Base-by-base conservation (phyloP, 1,140 invertebrate genomes). In the Penaeus vannamei region DNA sequence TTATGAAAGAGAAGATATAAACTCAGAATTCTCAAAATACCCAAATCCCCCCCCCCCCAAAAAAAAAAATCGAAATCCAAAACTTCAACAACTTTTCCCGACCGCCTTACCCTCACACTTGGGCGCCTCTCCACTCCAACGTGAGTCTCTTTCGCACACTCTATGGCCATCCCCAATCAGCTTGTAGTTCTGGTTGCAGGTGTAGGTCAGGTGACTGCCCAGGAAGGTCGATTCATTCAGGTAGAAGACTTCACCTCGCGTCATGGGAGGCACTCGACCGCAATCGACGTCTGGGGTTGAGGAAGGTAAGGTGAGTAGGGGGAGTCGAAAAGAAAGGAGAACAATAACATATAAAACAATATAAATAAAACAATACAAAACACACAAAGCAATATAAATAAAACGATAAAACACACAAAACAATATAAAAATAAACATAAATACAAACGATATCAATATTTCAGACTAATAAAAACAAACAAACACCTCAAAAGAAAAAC, bases 61-160 rank as follows among this genome's bases (percentile, higher is more conserved):
- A 76, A 77, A 83, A 60, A 10, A 85, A 29, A 84, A 0, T 36
- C 91, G 81, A 90, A 32, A 19, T 17, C 62, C 62, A 19, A 22
- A 32, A 32, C 19, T 10, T 72, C 66, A 5, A 7, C 23, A 23
- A 32, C 66, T 20, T 2, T 72, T 20, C 17, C 0, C 10, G 61
- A 29, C 59, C 26, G 14, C 22, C 87, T 60, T 82, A 91, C 84
- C 96, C 96, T 98, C 97, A 93, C 97, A 98, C 93, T 96, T 96
- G 0, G 97, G 97, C 0, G 96, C 95, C 1, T 94, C 93, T 77
- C 97, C 97, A 92, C 96, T 97, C 97, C 97, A 98, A 92, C 95
- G 94, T 85, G 95, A 95, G 91, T 95, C 96, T 87, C 96, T 95
- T 19, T 95, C 93, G 92, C 98, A 99, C 36, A 95, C 94, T 89